These are phyloP conservation scores for Pseudochromis fuscus DNA, from an alignment of 2,797 vertebrate genomes.

Conservation along the genomic window DNA sequence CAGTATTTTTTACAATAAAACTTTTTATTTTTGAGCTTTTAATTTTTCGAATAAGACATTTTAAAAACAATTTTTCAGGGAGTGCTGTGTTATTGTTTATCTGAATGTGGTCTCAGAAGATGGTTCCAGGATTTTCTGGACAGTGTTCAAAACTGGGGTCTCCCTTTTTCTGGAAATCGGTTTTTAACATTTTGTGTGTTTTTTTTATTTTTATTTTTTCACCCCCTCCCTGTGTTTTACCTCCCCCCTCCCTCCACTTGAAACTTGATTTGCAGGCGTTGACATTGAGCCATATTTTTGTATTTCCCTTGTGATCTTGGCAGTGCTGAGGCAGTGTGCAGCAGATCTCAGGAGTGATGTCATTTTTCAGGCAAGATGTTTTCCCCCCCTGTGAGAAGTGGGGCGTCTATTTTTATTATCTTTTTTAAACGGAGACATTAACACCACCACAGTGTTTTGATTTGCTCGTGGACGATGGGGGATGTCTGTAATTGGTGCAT, in stretches of 20 bases:
- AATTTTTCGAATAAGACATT: slow-evolving; percentile 69
- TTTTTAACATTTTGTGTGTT: slow-evolving; percentile 46
- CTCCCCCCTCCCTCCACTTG: slow-evolving; percentile 43
- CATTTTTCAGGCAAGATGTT: slow-evolving; percentile 66
- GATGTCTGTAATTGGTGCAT: slow-evolving; percentile 36
- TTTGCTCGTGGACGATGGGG: slow-evolving; percentile 26
- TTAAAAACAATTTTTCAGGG: slow-evolving; percentile 54
- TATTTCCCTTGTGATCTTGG: slow-evolving; percentile 57
- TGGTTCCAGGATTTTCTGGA: slow-evolving; percentile 64
- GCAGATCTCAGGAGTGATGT: slow-evolving; percentile 58
- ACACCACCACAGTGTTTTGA: slow-evolving; percentile 44
- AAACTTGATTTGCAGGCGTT: slow-evolving; percentile 60
- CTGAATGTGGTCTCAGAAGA: slow-evolving; percentile 56
- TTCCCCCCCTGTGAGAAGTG: slow-evolving; percentile 39
- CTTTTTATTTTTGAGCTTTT: slow-evolving; percentile 40
- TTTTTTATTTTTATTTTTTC: slow-evolving; percentile 61
- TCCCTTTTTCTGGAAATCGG: slow-evolving; percentile 65
- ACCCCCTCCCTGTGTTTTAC: too few species aligned
- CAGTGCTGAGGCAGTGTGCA: slow-evolving; percentile 53
- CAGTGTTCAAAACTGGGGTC: slow-evolving; percentile 64
- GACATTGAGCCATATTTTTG: slow-evolving; percentile 48
- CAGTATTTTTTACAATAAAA: too few species aligned
- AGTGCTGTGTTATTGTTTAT: slow-evolving; percentile 62
- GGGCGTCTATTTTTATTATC: slow-evolving; percentile 3
- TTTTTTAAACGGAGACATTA: slow-evolving; percentile 45